These are phyloP conservation scores for Craniophora ligustri DNA, from an alignment of 2,888 invertebrate genomes.

Conservation along the genomic window DNA sequence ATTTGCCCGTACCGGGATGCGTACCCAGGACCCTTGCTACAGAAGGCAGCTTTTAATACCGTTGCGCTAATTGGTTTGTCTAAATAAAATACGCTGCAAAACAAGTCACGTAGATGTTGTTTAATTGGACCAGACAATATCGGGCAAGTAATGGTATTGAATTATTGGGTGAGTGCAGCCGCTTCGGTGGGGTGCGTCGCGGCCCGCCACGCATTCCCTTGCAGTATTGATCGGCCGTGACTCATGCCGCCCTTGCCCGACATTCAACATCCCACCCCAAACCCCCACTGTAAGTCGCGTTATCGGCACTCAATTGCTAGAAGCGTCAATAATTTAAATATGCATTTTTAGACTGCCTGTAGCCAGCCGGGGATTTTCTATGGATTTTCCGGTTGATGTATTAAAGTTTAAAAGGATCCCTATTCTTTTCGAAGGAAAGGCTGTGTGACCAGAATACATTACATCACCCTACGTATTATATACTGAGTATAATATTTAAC, in stretches of 20 bases:
- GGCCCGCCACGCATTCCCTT: slow-evolving; percentile 74
- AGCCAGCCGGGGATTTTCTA: slow-evolving; percentile 25
- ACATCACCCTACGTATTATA: slow-evolving; percentile 10
- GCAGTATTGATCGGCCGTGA: slow-evolving; percentile 88
- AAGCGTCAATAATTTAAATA: slow-evolving; percentile 46
- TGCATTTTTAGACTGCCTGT: slow-evolving; percentile 23
- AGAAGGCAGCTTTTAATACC: too few species aligned
- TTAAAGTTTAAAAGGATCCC: neutral
- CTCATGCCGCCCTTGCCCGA: slow-evolving; percentile 88
- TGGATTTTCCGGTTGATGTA: slow-evolving; percentile 18
- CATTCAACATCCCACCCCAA: slow-evolving; percentile 79
- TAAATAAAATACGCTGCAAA: too few species aligned
- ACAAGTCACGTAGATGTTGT: slow-evolving; percentile 8
- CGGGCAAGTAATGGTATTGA: slow-evolving; percentile 46
- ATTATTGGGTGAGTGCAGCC: slow-evolving; percentile 43
- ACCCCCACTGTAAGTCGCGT: slow-evolving; percentile 57
- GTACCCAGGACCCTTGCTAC: too few species aligned
- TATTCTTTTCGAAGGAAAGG: slow-evolving; percentile 5
- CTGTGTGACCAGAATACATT: neutral
- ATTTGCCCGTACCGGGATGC: too few species aligned
- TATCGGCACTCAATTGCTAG: slow-evolving; percentile 61
- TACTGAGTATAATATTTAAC: neutral
- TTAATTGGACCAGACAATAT: slow-evolving; percentile 42
- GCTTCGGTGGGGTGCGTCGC: slow-evolving; percentile 46
- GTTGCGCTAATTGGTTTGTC: too few species aligned